Base-by-base conservation (phyloP, 2,888 invertebrate species). In the Sarcophaga caerulescens region DNA sequence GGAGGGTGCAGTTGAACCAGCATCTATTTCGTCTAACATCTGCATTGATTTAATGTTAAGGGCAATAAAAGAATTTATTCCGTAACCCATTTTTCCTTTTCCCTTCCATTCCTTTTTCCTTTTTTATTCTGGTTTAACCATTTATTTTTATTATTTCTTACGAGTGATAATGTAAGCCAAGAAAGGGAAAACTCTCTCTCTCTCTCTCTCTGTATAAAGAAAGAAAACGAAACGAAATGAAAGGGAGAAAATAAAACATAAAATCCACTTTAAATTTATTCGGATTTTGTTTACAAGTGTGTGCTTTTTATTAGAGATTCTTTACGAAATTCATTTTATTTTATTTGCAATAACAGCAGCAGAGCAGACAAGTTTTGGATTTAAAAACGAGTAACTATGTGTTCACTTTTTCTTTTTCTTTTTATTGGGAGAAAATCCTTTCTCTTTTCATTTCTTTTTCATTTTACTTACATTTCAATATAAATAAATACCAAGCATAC, bases 231-330 rank as follows among this genome's bases (percentile, higher is more conserved):
- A 73, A 17, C 52, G 63, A 79, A 69, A 14, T 14, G 73, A 69
- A 65, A 21, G 59, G 12, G 19, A 69, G 74, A 79, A 52, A 68
- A 68, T 14, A 52, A 44, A 76, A 75, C 71, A 75, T 66, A 66
- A 79, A 82, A 85, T 73, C 75, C 45, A 59, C 75, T 85, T 79
- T 82, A 82, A 85, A 79, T 82, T 81, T 85, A 82, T 82, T 85
- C 79, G 35, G 62, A 79, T 80, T 85, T 80, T 68, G 79, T 79
- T 79, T 76, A 57, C 69, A 78, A 81, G 63, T 52, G 19, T 79
- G 62, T 69, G 11, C 10, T 75, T 62, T 25, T 63, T 19, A 63
- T 19, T 66, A 44, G 35, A 11, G 35, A 21, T 66, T 66, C 35
- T 17, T 44, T 44, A 14, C 4, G 17, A 52, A 14, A 52, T 52